Evolutionary conservation across 2,797 vertebrate species (phyloP).

Genomic region (Heterohyrax brucei): DNA sequence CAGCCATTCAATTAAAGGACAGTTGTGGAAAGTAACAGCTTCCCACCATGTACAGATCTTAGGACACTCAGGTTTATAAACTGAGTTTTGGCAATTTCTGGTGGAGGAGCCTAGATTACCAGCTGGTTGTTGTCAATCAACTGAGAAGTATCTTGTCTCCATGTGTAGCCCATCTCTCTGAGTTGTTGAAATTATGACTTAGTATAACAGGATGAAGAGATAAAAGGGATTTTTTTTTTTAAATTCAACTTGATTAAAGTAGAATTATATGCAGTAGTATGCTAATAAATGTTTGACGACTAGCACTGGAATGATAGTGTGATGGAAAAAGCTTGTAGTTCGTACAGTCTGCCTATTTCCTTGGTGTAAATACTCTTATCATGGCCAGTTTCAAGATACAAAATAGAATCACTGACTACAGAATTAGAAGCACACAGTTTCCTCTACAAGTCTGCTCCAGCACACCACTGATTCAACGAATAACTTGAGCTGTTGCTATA

Average conservation of each 20-base stretch:
- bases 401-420: not conserved
- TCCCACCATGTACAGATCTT: not conserved
- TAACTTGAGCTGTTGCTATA: not conserved
- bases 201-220: not conserved
- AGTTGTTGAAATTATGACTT: not conserved
- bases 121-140: not conserved
- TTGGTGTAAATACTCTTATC: constrained; percentile 39
- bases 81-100: not conserved
- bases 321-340: not conserved
- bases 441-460: not conserved
- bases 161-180: not conserved
- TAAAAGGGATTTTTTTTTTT: constrained; percentile 1
- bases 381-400: not conserved
- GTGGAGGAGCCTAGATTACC: not conserved
- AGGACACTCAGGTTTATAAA: not conserved
- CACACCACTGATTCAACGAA: not conserved
- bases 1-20: not conserved
- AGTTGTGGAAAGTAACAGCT: not conserved
- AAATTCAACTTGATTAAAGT: constrained; percentile 17
- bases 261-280: not conserved
- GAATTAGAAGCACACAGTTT: not conserved
- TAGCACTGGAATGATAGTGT: not conserved
- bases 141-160: not conserved
- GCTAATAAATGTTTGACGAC: constrained; percentile 17
- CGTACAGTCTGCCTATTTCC: not conserved